Base-by-base conservation (phyloP, 64 coral and sea anemone species). In the Acropora yongei region DNA sequence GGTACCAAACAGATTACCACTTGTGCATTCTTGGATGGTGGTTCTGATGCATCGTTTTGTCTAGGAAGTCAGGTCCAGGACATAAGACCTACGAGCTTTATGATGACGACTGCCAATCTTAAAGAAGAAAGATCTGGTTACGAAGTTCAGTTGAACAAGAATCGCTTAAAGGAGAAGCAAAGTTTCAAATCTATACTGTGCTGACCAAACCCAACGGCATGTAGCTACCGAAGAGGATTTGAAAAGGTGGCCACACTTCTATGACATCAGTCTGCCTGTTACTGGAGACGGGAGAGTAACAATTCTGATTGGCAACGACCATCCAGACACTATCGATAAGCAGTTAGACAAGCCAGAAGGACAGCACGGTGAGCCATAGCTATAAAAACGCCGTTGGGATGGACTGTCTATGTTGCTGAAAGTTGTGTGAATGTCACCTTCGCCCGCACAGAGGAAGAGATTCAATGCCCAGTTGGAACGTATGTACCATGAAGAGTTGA, bases 41-140 rank as follows among this genome's bases (percentile, higher is more conserved):
- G 92, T 5, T 93, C 85, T 45, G 92, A 93, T 47, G 53, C 86
- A 45, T 88, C 76, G 44, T 75, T 96, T 12, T 96, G 78, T 96
- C 75, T 92, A 16, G 44, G 61, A 7, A 88, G 77, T 74, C 58
- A 89, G 42, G 78, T 84, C 13, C 1, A 92, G n/a, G 78, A 30
- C 30, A 30, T 30, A 30, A 30, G 30, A 30, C 30, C 30, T 30
- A 30, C 30, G 30, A 30, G 30, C 30, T 30, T 30, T 30, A 30
- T 30, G 30, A 30, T 30, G 83, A 57, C 82, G 12, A 78, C 91
- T 2, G 73, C 86, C 2, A 87, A 79, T 65, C 41, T n/a, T 6
- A 17, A 47, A 17, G 77, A 78, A 20, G 76, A 68, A 40, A 65
- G 0, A 40, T 90, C 1, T 13, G 72, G 58, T 51, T 49, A n/a